A percentile compares a stretch with the other conserved stretches of the same genome.
Conservation (phyloP, 2,888 invertebrate species). For the Plutella xylostella region DNA sequence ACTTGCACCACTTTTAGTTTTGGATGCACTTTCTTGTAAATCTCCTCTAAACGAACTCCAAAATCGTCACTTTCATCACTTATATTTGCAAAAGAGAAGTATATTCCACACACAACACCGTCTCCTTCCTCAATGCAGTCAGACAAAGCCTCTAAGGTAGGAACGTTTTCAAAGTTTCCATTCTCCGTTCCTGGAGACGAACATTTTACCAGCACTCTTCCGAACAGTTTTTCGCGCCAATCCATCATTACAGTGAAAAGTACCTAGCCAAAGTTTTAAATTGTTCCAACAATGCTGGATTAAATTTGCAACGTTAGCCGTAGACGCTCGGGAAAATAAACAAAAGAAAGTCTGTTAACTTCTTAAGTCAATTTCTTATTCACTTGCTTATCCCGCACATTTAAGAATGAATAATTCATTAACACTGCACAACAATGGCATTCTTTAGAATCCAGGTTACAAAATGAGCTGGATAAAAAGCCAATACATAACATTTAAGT, state of each 20-base stretch:
- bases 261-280: not conserved
- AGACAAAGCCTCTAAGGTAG: slow-evolving; percentile 53
- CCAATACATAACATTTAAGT: too few relatives aligned
- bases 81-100: slow-evolving; percentile 79
- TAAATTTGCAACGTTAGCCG: too few relatives aligned
- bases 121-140: slow-evolving; percentile 60
- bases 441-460: slow-evolving; percentile 1
- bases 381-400: not conserved
- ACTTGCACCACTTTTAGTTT: slow-evolving; percentile 75
- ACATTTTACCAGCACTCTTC: slow-evolving; percentile 66
- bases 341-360: not conserved
- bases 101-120: slow-evolving; percentile 71
- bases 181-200: slow-evolving; percentile 45
- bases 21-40: slow-evolving; percentile 62
- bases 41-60: slow-evolving; percentile 71
- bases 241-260: slow-evolving; percentile 38
- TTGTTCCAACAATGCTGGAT: too few relatives aligned
- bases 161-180: slow-evolving; percentile 54
- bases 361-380: slow-evolving; percentile 2
- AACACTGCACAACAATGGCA: not conserved
- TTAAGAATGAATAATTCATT: slow-evolving; percentile 2
- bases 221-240: slow-evolving; percentile 74
- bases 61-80: slow-evolving; percentile 77
- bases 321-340: not conserved
- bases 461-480: not conserved